A percentile compares a stretch with the other conserved stretches of the same genome.
Conservation (phyloP, 2,113 vertebrate species). For the Bettongia penicillata region DNA sequence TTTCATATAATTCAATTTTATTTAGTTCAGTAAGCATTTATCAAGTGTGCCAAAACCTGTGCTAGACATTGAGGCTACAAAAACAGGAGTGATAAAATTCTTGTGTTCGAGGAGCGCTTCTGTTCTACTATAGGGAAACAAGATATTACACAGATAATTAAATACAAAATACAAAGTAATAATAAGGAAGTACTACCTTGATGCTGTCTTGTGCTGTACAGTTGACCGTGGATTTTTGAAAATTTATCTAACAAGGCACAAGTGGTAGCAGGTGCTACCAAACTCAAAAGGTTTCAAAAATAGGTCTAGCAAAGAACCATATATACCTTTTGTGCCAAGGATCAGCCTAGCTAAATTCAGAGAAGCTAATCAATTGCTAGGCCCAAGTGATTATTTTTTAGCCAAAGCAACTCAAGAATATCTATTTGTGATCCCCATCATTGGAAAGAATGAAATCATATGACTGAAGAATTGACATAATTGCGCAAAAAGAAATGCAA, state of each 20-base stretch:
- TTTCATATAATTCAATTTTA: not conserved
- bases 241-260: not conserved
- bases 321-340: not conserved
- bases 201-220: not conserved
- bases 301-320: not conserved
- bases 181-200: not conserved
- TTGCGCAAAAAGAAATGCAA: constrained; percentile 7
- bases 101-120: not conserved
- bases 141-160: not conserved
- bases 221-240: not conserved
- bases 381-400: not conserved
- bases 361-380: not conserved
- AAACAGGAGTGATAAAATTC: not conserved
- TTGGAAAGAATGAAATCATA: not conserved
- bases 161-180: not conserved
- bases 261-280: not conserved
- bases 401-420: not conserved
- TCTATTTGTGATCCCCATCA: not conserved
- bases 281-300: not conserved
- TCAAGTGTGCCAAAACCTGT: not conserved
- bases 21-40: not conserved
- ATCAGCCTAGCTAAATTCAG: not conserved
- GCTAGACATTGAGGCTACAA: not conserved
- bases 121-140: not conserved
- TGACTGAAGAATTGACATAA: not conserved